Conservation (phyloP, 2,797 vertebrate species). For the Adelosebastes latens region DNA sequence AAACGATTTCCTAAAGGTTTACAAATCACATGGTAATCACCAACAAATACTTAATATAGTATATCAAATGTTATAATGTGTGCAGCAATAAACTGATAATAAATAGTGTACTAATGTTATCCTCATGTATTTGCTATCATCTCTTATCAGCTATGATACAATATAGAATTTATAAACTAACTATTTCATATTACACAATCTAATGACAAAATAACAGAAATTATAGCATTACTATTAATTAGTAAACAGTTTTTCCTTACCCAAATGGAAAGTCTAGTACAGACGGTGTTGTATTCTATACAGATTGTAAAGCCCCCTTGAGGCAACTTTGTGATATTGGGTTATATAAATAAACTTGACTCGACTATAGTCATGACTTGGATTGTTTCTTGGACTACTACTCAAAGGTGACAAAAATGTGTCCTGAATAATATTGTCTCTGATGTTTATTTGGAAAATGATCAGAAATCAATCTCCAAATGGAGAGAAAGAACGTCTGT, state of each 20-base stretch:
- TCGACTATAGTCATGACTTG: background rate
- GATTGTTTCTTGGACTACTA: no score
- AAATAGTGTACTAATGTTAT: no score
- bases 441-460: background rate
- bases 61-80: background rate
- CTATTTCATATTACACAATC: no score
- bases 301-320: background rate
- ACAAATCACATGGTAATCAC: background rate
- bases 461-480: background rate
- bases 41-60: background rate
- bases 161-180: no score
- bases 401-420: background rate
- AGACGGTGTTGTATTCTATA: no score
- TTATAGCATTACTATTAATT: no score
- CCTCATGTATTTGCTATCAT: no score
- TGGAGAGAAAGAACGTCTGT: background rate
- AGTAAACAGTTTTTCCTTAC: no score
- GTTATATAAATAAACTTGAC: background rate
- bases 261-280: no score
- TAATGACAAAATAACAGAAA: no score
- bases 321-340: background rate
- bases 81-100: background rate
- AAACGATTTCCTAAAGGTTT: background rate
- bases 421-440: background rate
- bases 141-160: no score